Conservation (phyloP, 2,797 vertebrate species). For the Gobio occitaniae region DNA sequence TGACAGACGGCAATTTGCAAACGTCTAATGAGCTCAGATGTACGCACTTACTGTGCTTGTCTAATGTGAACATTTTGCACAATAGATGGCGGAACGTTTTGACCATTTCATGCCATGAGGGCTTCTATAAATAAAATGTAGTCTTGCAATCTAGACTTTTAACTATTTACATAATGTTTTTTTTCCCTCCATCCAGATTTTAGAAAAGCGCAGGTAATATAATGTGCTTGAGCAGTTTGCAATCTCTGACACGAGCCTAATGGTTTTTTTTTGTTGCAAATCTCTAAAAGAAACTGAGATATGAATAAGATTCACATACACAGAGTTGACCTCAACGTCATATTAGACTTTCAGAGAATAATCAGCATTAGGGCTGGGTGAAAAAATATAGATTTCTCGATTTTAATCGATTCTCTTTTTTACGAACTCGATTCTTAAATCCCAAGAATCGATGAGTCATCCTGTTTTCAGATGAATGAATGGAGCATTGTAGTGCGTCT, state of each 20-base stretch:
- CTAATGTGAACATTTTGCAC: conserved; percentile 5
- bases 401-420: too few relatives aligned
- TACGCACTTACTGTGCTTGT: background rate
- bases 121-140: background rate
- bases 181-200: background rate
- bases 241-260: background rate
- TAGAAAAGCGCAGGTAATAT: background rate
- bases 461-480: too few relatives aligned
- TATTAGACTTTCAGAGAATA: conserved; percentile 2
- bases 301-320: background rate
- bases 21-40: conserved; percentile 42
- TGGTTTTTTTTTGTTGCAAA: background rate
- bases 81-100: background rate
- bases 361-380: background rate
- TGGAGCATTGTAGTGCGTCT: too few relatives aligned
- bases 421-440: too few relatives aligned
- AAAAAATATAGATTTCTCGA: too few relatives aligned
- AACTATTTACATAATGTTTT: background rate
- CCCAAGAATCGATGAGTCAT: too few relatives aligned
- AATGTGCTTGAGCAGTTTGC: background rate
- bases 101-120: background rate
- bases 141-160: background rate
- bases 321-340: background rate
- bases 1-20: conserved; percentile 62
- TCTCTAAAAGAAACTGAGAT: background rate